Evolutionary conservation across 2,888 invertebrate genomes (phyloP), one percentile per base, ranked within the genome.

Genomic region (Cyrtodaria siliqua): DNA sequence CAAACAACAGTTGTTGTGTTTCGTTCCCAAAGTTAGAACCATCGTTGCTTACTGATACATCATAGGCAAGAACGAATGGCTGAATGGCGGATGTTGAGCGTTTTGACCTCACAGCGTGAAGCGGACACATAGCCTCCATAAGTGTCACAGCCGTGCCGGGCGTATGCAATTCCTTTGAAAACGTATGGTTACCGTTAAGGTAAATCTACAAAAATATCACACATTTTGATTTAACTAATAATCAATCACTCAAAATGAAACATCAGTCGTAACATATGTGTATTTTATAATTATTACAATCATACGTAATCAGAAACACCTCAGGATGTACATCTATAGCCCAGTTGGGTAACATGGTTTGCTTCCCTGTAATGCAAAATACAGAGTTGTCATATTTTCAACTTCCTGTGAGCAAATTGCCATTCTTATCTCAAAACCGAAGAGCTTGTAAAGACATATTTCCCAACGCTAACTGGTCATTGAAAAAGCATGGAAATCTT

Each of bases 21-120:
- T 24, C n/a, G 16, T 60, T 47, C 4, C 47, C 26, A 27, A 47
- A 60, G 26, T 40, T 57, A 6, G 14, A 6, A 14, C 57, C 57
- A 24, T 57, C 33, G n/a, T 57, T 57, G 33, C 57, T 57, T 14
- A 57, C 42, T 9, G 60, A 44, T 2, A 60, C 23, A 18, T 44
- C 44, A 47, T 60, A 60, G 16, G 24, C 24, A n/a, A 60, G 38
- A 2, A 23, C 47, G 23, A 60, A 60, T 9, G 44, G 44, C 16
- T 9, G 6, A 16, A 4, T 16, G 6, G 4, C n/a, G n/a, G 44
- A 18, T 33, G 12, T 12, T 16, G 44, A 44, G 3, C 44, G 44
- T 16, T 44, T 44, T 44, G 44, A 16, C 6, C 44, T 16, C n/a
- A 44, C 44, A 4, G n/a, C 8, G 20, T 44, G 44, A 16, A 44